A percentile compares a stretch with the other conserved stretches of the same genome.
Conservation (phyloP, 1,140 invertebrate genomes). For the Alviniconcha marisindica region DNA sequence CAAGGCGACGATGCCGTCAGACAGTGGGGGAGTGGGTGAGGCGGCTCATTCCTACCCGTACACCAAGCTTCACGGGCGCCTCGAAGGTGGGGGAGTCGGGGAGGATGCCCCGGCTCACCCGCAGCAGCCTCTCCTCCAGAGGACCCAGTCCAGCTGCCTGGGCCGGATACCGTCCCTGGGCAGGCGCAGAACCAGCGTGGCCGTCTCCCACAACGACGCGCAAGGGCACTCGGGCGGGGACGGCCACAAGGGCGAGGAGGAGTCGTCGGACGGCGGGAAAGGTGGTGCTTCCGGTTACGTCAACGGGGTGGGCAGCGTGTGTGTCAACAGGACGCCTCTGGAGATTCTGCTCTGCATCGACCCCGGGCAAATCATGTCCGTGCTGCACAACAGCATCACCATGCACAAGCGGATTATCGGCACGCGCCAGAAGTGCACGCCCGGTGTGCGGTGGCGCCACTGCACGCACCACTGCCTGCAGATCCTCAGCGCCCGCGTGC, state of each 20-base stretch:
- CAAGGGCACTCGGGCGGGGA: not conserved
- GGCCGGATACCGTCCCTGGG: conserved; percentile 51
- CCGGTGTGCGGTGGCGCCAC: conserved; percentile 80
- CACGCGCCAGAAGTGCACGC: conserved; percentile 80
- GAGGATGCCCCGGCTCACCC: not conserved
- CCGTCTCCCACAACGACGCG: conserved; percentile 47
- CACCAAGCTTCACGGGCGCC: too few relatives aligned
- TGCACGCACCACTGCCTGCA: conserved; percentile 85
- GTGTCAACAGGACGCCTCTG: conserved; percentile 65
- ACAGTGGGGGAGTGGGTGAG: not conserved
- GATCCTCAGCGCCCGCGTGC: conserved; percentile 81
- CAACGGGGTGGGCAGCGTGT: not conserved
- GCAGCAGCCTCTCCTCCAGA: not conserved
- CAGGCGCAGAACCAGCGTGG: conserved; percentile 44
- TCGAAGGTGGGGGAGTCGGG: not conserved
- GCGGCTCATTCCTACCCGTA: not conserved
- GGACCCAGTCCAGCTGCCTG: conserved; percentile 40
- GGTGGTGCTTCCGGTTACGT: not conserved
- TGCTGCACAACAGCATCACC: conserved; percentile 83
- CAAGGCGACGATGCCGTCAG: not conserved
- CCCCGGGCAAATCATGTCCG: conserved; percentile 80
- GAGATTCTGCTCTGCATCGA: conserved; percentile 77
- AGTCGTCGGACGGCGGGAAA: not conserved
- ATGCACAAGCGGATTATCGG: conserved; percentile 84
- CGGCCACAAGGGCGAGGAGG: not conserved